Base-by-base conservation (phyloP, 2,888 invertebrate species). In the Blastobasis adustella region DNA sequence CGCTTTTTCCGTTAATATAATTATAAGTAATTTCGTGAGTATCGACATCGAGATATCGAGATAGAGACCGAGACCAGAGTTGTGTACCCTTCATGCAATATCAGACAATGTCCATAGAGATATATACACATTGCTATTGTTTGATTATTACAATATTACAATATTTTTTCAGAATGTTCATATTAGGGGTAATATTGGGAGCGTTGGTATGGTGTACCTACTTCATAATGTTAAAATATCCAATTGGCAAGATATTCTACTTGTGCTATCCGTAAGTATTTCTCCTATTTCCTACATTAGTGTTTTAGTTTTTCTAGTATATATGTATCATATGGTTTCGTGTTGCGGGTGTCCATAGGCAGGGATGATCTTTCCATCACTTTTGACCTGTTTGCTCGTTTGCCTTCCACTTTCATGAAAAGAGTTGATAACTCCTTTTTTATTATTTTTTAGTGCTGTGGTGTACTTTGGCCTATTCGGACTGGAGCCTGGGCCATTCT, bases 231-330 rank as follows among this genome's bases (percentile, higher is more conserved):
- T 89, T 93, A 58, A 93, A 93, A 63, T 93, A 96, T 78, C 92
- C 94, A 37, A 79, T 94, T 5, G 89, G 95, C 60, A 94, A 95
- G 67, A 92, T 96, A 63, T 92, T 97, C 70, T 95, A 95, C 69
- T 89, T 98, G 8, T 92, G 93, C 62, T 98, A 97, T 86, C 97
- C 97, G 97, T 97, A 90, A 93, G 96, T 93, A 80, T 50, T 9
- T 23, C 23, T 2, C 23, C 23, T 23, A 23, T 23, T 23, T 23
- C 23, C 23, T 23, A 23, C 23, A 23, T 23, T 23, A 23, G 3
- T 23, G 23, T 23, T 3, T 23, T 23, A 23, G 3, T 23, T 23
- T 23, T 23, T 23, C 23, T 23, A 23, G 3, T 3, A 23, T 23
- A 1, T 23, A 23, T 23, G 23, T 23, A 3, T 23, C 23, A 23